Evolutionary conservation across 2,113 vertebrate species (phyloP).

Genomic region (Paradisaea rubra): DNA sequence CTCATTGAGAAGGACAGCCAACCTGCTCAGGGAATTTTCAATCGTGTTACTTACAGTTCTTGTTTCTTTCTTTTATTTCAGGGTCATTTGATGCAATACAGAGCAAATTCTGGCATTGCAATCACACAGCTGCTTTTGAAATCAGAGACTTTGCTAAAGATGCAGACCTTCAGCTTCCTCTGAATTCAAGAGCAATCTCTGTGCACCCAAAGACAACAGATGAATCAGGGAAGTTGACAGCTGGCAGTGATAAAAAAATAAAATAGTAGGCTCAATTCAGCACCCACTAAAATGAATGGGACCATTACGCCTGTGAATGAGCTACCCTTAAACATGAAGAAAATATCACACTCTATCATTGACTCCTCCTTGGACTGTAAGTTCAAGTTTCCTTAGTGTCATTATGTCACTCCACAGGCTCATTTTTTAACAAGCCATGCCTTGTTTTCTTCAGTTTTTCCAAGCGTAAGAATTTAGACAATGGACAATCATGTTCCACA

Average conservation of each 20-base stretch:
- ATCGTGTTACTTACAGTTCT: neutral
- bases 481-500: neutral
- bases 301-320: neutral
- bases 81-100: neutral
- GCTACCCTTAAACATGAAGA: neutral
- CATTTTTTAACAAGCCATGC: neutral
- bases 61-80: slow-evolving; percentile 8
- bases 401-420: neutral
- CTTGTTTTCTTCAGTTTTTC: neutral
- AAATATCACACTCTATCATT: accelerated
- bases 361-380: neutral
- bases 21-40: neutral
- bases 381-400: neutral
- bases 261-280: neutral
- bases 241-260: neutral
- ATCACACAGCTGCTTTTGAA: neutral
- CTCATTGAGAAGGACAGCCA: slow-evolving; percentile 15
- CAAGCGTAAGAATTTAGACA: neutral
- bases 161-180: neutral
- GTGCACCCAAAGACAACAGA: neutral
- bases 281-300: neutral
- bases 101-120: neutral
- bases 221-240: neutral
- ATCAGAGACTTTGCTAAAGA: neutral
- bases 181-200: neutral